These are phyloP conservation scores for Sphaerophoria taeniata DNA, from an alignment of 2,888 invertebrate genomes.

Conservation along the genomic window DNA sequence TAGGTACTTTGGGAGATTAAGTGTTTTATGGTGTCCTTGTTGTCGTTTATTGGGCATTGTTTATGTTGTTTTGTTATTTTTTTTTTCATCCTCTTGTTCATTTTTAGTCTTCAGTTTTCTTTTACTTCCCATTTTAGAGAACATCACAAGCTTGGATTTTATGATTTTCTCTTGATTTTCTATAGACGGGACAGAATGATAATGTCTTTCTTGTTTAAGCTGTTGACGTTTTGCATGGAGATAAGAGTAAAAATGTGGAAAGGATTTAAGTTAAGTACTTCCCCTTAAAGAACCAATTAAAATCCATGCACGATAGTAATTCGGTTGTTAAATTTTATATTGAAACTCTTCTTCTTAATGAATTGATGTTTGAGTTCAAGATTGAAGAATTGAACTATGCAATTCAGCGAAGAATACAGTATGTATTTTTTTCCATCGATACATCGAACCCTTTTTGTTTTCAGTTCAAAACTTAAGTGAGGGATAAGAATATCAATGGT, in stretches of 20 bases:
- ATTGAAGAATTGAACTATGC: no score
- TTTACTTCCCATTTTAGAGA: slow-evolving; percentile 38
- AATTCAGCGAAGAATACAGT: no score
- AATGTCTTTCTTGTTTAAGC: slow-evolving; percentile 45
- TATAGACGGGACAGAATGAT: slow-evolving; percentile 31
- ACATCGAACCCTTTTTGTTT: no score
- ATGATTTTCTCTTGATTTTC: slow-evolving; percentile 54
- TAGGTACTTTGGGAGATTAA: slow-evolving; percentile 73
- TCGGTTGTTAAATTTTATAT: no score
- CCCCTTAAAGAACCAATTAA: no score
- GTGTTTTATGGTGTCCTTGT: slow-evolving; percentile 73
- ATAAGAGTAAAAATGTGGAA: slow-evolving; percentile 33
- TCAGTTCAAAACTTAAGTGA: no score
- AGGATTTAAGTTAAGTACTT: slow-evolving; percentile 8
- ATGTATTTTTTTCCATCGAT: no score
- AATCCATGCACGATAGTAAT: no score
- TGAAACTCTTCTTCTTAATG: no score
- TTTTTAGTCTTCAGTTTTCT: background rate
- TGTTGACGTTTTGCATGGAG: slow-evolving; percentile 52
- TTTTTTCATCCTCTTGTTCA: slow-evolving; percentile 20
- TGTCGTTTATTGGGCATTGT: slow-evolving; percentile 72
- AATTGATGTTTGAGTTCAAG: no score
- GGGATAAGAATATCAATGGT: no score
- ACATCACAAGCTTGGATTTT: slow-evolving; percentile 41
- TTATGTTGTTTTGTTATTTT: slow-evolving; percentile 40